Percentiles rank a stretch among this genome's conserved stretches.
Conservation (phyloP, 1,140 invertebrate genomes). For the Procambarus clarkii region DNA sequence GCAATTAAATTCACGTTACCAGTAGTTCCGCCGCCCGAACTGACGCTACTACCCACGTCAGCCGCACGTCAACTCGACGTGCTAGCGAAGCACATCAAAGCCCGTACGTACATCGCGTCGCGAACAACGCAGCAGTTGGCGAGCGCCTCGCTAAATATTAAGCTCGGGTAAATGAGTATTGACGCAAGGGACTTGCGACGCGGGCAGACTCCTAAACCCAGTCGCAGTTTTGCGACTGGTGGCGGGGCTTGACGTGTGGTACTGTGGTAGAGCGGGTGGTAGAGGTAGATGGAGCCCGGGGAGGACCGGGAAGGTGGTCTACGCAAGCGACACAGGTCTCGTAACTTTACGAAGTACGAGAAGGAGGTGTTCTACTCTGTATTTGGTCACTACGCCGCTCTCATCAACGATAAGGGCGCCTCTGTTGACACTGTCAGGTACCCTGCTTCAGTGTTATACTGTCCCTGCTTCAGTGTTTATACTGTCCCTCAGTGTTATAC, state of each 20-base stretch:
- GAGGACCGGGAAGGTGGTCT: neutral
- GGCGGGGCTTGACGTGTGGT: neutral
- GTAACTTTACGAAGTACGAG: conserved; percentile 60
- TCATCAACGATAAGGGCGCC: conserved; percentile 39
- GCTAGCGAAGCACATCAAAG: no score
- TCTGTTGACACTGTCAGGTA: conserved; percentile 18
- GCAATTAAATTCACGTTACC: conserved; percentile 48
- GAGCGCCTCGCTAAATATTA: conserved; percentile 46
- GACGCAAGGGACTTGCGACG: conserved; percentile 56
- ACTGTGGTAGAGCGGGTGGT: neutral
- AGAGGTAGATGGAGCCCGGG: neutral
- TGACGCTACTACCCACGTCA: neutral
- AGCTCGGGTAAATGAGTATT: conserved; percentile 52
- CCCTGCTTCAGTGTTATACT: no score
- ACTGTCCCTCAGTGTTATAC: no score
- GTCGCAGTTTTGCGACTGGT: conserved; percentile 33
- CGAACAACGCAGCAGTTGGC: no score
- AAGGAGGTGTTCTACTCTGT: conserved; percentile 57
- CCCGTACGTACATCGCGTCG: no score
- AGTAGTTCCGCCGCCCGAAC: neutral
- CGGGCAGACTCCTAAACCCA: conserved; percentile 30
- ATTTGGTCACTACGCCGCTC: conserved; percentile 29
- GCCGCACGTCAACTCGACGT: no score
- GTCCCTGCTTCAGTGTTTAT: no score
- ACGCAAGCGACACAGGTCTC: conserved; percentile 33